These are phyloP conservation scores for Phenganax subtilis DNA, from an alignment of 92 coral and sea anemone species.

Conservation along the genomic window DNA sequence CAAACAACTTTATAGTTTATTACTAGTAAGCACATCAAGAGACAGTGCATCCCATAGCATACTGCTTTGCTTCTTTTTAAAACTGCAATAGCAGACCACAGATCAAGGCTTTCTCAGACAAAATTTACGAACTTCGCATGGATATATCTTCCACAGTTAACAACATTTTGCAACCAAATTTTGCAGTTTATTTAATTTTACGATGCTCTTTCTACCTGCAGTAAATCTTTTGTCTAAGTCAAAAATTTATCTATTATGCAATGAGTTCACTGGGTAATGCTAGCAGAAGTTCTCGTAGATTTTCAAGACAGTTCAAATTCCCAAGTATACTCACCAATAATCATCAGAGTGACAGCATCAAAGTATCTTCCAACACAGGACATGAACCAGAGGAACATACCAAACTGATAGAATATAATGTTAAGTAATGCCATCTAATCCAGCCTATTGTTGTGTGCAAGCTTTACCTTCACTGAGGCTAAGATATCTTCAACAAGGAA, in stretches of 20 bases:
- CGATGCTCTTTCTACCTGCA: too few species aligned
- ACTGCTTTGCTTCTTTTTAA: too few species aligned
- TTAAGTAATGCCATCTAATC: background rate
- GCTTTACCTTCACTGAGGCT: slow-evolving; percentile 79
- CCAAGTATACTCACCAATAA: slow-evolving; percentile 59
- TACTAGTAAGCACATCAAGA: too few species aligned
- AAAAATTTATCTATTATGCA: too few species aligned
- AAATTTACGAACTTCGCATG: background rate
- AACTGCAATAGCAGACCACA: too few species aligned
- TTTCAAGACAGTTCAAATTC: background rate
- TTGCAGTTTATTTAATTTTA: too few species aligned
- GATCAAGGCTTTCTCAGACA: background rate
- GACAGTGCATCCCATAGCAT: too few species aligned
- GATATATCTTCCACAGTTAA: too few species aligned
- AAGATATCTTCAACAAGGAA: slow-evolving; percentile 95
- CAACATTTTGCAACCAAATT: too few species aligned
- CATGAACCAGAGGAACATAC: slow-evolving; percentile 81
- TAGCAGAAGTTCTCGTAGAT: background rate
- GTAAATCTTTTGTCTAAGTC: too few species aligned
- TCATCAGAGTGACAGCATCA: slow-evolving; percentile 68
- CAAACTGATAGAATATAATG: slow-evolving; percentile 58
- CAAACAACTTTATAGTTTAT: too few species aligned
- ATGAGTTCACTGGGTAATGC: background rate
- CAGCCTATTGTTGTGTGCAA: background rate
- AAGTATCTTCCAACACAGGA: slow-evolving; percentile 96